Conservation (phyloP, 2,113 vertebrate genomes). For the Suricata suricatta region DNA sequence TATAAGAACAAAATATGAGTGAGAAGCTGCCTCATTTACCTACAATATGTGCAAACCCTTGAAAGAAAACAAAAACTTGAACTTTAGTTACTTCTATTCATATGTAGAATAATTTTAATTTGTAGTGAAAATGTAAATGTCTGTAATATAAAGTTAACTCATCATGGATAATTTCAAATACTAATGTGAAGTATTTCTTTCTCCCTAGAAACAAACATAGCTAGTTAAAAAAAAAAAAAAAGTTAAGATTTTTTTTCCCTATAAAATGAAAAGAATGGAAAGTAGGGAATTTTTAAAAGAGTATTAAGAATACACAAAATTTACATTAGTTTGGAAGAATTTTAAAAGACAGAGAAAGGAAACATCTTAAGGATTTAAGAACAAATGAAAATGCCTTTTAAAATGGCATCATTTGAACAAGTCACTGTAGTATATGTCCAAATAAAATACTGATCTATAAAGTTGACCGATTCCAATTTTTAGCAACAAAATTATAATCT, state of each 20-base stretch:
- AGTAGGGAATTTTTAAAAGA: neutral
- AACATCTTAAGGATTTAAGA: slow-evolving; percentile 5
- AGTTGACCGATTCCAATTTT: slow-evolving; percentile 41
- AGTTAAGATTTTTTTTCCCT: neutral
- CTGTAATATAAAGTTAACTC: slow-evolving; percentile 32
- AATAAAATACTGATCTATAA: slow-evolving; percentile 45
- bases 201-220: neutral
- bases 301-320: slow-evolving; percentile 15
- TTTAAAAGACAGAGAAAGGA: slow-evolving; percentile 50
- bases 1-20: slow-evolving; percentile 16
- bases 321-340: slow-evolving; percentile 10
- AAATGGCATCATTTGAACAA: slow-evolving; percentile 4
- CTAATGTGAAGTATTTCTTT: slow-evolving; percentile 42
- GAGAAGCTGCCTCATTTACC: slow-evolving; percentile 23
- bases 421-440: neutral
- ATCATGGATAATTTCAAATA: slow-evolving; percentile 44
- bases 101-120: slow-evolving; percentile 36
- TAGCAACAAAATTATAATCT: slow-evolving; percentile 28
- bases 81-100: slow-evolving; percentile 42
- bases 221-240: neutral
- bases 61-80: slow-evolving; percentile 13
- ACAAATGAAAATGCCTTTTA: slow-evolving; percentile 46
- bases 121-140: slow-evolving; percentile 30
- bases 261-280: neutral
- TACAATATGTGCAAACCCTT: neutral